phyloP scores from a whole-genome alignment of 2,888 invertebrate genomes.

The Steinernema carpocapsae region DNA sequence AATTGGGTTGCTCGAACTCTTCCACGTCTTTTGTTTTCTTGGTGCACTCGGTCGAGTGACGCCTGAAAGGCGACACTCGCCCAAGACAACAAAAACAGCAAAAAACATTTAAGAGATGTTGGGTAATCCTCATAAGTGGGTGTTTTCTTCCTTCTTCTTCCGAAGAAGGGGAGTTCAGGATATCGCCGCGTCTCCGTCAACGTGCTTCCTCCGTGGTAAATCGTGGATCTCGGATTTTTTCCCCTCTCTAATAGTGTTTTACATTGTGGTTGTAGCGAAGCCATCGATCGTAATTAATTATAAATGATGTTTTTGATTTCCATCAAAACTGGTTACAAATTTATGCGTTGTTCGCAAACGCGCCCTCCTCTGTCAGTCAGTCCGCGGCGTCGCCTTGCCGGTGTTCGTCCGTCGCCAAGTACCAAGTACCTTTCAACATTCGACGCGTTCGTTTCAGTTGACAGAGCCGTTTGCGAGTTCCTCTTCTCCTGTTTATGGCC shows the following conservation, averaged over 20 bases:
- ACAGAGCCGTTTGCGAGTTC: background rate
- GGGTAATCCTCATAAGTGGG: background rate
- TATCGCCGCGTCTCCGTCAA: background rate
- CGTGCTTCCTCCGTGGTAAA: background rate
- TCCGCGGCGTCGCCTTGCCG: too few relatives aligned
- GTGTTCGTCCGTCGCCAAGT: constrained; percentile 10
- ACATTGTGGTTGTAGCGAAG: constrained; percentile 14
- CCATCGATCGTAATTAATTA: constrained; percentile 30
- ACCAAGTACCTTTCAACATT: constrained; percentile 25
- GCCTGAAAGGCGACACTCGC: background rate
- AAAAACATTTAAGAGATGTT: background rate
- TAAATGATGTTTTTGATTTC: constrained; percentile 35
- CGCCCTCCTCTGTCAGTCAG: too few relatives aligned
- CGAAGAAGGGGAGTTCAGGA: background rate
- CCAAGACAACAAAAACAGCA: constrained; percentile 1
- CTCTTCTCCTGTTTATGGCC: background rate
- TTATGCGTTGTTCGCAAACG: constrained; percentile 34
- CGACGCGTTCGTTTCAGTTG: background rate
- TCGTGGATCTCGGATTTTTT: background rate
- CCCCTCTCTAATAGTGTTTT: background rate
- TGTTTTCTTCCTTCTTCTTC: background rate
- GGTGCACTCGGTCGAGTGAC: background rate
- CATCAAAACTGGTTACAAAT: constrained; percentile 33
- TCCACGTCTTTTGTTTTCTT: background rate
- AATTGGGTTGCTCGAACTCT: background rate